Evolutionary conservation across 2,888 invertebrate species (phyloP), one percentile per base, ranked within the genome.

Genomic region (Pharmacophagus antenor): DNA sequence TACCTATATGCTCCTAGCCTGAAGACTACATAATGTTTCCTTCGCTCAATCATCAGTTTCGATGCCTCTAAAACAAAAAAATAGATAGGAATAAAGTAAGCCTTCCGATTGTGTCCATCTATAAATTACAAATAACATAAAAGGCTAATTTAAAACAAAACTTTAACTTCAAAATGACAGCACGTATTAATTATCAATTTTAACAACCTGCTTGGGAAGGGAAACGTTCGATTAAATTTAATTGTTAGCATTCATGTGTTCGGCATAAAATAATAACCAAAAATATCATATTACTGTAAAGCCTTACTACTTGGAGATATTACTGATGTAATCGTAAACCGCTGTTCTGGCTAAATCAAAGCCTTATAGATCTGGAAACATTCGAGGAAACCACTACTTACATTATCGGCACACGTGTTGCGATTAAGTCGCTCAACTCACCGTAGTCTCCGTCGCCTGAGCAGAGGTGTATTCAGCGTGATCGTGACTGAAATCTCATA

Each of bases 401-500:
- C 72, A 76, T 79, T 75, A 76, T 72, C 71, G 72, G 64, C 67
- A 80, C 82, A 80, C 80, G 81, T 81, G 80, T 81, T 67, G 62
- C 74, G 80, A 81, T 84, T 84, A 85, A 76, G 75, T 76, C 74
- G 67, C 74, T 74, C 75, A 79, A 77, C 74, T 79, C 71, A 71
- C 70, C 76, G 70, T 67, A 71, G 71, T 76, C 71, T 66, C 70
- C 72, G 69, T 70, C 67, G 68, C 67, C 61, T 63, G 63, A 68
- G 68, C 66, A 73, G 75, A 71, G 66, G 72, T 72, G 77, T 76
- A 75, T 79, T 79, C 76, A 72, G 67, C 61, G 61, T 66, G 72
- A 66, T 77, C 83, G 84, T 83, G 84, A 82, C 81, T 82, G 69
- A 80, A 82, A 83, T 84, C 78, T 80, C 73, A 74, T 80, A 82